These are phyloP conservation scores for Parauchenoglanis punctatus DNA, from an alignment of 2,797 vertebrate species.

Conservation along the genomic window DNA sequence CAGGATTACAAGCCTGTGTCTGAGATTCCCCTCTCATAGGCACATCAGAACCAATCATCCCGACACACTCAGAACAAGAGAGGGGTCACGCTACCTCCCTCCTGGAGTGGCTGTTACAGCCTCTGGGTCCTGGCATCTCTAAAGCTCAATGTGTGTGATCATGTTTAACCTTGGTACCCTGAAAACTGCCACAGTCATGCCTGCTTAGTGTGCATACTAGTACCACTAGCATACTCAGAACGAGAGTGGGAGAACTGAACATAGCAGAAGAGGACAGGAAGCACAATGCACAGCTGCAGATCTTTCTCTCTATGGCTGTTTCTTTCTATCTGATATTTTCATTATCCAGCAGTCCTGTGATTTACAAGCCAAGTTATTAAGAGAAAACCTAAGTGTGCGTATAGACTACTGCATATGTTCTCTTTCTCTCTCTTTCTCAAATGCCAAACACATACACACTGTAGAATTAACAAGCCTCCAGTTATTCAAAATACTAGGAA, in stretches of 20 bases:
- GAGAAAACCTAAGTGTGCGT: conserved; percentile 34
- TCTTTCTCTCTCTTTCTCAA: conserved; percentile 2
- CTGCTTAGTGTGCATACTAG: conserved; percentile 54
- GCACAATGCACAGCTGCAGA: conserved; percentile 11
- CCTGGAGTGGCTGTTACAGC: conserved; percentile 37
- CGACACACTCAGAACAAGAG: conserved; percentile 52
- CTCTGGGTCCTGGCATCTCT: conserved; percentile 40
- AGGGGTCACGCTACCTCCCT: conserved; percentile 51
- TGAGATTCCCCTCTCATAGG: conserved; percentile 25
- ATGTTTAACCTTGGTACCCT: conserved; percentile 51
- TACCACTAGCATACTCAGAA: conserved; percentile 39
- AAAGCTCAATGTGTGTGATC: conserved; percentile 47
- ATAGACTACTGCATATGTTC: conserved; percentile 39
- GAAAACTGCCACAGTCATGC: conserved; percentile 50
- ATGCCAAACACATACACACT: conserved; percentile 9
- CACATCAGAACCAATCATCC: conserved; percentile 58
- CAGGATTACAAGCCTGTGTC: conserved; percentile 55
- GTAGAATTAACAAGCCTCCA: not conserved
- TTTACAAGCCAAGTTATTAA: conserved; percentile 48
- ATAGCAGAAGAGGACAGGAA: not conserved
- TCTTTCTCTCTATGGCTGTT: conserved; percentile 32
- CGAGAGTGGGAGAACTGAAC: not conserved
- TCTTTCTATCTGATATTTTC: conserved; percentile 53
- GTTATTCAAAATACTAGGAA: not conserved
- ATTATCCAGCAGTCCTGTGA: conserved; percentile 55